A percentile compares a stretch with the other conserved stretches of the same genome.
phyloP scores from a whole-genome alignment of 2,888 invertebrate species.

The Nemotelus pantherinus region DNA sequence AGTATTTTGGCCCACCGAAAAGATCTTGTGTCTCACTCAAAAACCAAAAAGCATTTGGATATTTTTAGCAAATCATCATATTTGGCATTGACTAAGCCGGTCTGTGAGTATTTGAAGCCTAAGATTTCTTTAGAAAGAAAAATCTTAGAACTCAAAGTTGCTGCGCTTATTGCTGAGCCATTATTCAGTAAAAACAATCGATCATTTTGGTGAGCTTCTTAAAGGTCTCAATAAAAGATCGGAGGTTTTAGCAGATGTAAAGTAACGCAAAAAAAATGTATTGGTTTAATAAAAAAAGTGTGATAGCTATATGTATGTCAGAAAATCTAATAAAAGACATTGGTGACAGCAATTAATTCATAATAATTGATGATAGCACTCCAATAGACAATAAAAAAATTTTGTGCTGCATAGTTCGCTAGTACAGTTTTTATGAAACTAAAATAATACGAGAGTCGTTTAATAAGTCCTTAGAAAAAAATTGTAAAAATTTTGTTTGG shows the following conservation, averaged over 20 bases:
- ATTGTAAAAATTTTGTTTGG: too few species aligned
- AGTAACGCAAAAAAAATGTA: not conserved
- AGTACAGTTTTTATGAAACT: not conserved
- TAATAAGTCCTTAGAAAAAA: too few species aligned
- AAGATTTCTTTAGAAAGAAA: not conserved
- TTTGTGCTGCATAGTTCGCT: not conserved
- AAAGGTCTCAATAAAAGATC: not conserved
- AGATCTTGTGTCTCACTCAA: not conserved
- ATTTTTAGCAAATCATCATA: not conserved
- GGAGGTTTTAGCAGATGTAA: not conserved
- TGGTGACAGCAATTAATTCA: not conserved
- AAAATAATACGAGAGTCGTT: too few species aligned
- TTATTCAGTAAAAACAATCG: not conserved
- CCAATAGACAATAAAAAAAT: not conserved
- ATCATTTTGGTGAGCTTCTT: not conserved
- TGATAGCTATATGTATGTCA: not conserved
- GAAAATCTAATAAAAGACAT: not conserved
- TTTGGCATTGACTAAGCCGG: not conserved
- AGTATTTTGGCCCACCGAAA: not conserved
- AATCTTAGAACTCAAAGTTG: not conserved
- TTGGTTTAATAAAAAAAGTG: too few species aligned
- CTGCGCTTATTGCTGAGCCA: not conserved
- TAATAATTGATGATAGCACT: not conserved
- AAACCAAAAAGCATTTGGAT: not conserved
- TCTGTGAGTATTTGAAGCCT: not conserved